Evolutionary conservation across 1,140 invertebrate species (phyloP), one percentile per base, ranked within the genome.

Genomic region (Bombus terrestris): DNA sequence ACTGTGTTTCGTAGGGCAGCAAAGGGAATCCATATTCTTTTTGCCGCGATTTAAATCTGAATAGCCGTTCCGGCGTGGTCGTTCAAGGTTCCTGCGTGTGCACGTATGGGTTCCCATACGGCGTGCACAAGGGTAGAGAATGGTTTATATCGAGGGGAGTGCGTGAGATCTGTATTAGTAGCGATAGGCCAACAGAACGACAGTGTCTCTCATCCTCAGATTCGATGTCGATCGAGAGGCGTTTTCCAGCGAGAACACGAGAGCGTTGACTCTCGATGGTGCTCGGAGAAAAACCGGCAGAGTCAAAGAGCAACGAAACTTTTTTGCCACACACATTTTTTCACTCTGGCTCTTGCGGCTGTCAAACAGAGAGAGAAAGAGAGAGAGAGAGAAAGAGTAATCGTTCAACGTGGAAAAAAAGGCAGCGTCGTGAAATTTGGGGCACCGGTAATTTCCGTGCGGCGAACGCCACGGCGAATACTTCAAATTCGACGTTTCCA

Each of bases 101-200:
- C 77, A 88, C 88, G 91, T 92, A 93, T 91, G 92, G 90, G 93
- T 92, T 93, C 92, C 91, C 92, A 93, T 93, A 92, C 93, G 89
- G 90, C 85, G 89, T 68, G 81, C 87, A 84, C 85, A 88, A 92
- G 92, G 92, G 92, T 90, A 89, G 89, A 91, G 92, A 93, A 94
- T 92, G 94, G 91, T 93, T 94, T 92, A 93, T 93, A 94, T 94
- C 89, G 91, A 93, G 92, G 93, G 93, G 94, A 93, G 91, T 93
- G 92, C 93, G 94, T 95, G 94, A 95, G 94, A 95, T 95, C 93
- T 95, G 94, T 94, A 94, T 95, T 95, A 95, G 94, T 94, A 92
- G 92, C 91, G 91, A 93, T 92, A 92, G 91, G 88, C 89, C 89
- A 85, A 90, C 75, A 66, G 62, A 85, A 86, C 75, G 69, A 41